These are phyloP conservation scores for Mesaphorura yosii DNA, from an alignment of 1,140 invertebrate genomes.

Conservation along the genomic window DNA sequence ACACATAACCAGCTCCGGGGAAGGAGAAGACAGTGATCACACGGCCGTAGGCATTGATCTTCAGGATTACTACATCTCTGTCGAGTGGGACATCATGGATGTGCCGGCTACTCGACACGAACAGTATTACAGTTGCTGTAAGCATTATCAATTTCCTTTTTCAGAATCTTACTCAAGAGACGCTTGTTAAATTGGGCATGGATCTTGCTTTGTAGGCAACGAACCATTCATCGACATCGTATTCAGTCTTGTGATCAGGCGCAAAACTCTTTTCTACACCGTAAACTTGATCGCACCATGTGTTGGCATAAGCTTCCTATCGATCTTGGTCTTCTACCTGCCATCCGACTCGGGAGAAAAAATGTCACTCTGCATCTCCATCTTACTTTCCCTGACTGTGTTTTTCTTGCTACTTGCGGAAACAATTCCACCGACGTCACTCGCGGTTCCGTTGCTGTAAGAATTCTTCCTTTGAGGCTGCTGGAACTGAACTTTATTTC, in stretches of 20 bases:
- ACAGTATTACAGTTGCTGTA: slow-evolving; percentile 76
- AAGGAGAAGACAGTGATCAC: slow-evolving; percentile 64
- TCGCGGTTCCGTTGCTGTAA: slow-evolving; percentile 93
- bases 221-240: slow-evolving; percentile 92
- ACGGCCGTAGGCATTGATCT: slow-evolving; percentile 82
- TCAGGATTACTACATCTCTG: slow-evolving; percentile 88
- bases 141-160: slow-evolving; percentile 2
- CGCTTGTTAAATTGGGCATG: slow-evolving; percentile 31
- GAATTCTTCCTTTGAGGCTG: too few relatives aligned
- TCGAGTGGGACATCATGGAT: slow-evolving; percentile 93
- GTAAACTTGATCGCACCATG: slow-evolving; percentile 93
- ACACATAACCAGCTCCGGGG: slow-evolving; percentile 51
- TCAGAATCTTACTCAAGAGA: not conserved
- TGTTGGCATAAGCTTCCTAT: slow-evolving; percentile 92
- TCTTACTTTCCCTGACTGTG: slow-evolving; percentile 94
- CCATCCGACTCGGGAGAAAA: slow-evolving; percentile 64
- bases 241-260: slow-evolving; percentile 90
- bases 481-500: too few relatives aligned
- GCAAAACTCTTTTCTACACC: slow-evolving; percentile 95
- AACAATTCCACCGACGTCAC: slow-evolving; percentile 97
- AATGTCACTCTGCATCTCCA: slow-evolving; percentile 92
- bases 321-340: slow-evolving; percentile 95
- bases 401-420: slow-evolving; percentile 96
- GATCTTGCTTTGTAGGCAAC: slow-evolving; percentile 42
- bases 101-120: slow-evolving; percentile 76